These are phyloP conservation scores for Lepisosteus osseus DNA, from an alignment of 2,113 vertebrate species.

Conservation along the genomic window DNA sequence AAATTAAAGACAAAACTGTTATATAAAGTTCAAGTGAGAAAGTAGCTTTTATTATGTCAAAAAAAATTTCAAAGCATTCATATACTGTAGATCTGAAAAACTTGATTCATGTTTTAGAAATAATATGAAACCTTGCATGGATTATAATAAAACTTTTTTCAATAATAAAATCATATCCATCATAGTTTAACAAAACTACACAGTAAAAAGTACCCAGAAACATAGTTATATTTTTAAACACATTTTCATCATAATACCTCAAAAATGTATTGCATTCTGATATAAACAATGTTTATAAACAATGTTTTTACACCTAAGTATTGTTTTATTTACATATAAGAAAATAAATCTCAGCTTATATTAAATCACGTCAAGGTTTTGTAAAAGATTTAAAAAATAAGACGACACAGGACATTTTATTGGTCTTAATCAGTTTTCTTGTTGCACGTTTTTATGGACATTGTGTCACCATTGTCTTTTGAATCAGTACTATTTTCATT, in stretches of 20 bases:
- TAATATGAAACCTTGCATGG: neutral
- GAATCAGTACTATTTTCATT: neutral
- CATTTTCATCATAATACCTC: neutral
- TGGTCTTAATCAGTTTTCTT: constrained; percentile 53
- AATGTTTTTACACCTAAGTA: no score
- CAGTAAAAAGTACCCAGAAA: neutral
- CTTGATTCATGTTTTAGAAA: neutral
- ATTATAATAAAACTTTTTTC: neutral
- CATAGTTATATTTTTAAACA: neutral
- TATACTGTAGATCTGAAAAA: neutral
- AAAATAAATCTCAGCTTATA: constrained; percentile 29
- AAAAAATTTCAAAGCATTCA: neutral
- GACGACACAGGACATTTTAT: neutral
- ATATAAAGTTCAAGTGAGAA: no score
- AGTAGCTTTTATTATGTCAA: neutral
- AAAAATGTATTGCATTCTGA: neutral
- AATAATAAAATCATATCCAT: neutral
- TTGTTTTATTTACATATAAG: constrained; percentile 37
- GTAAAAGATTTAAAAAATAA: no score
- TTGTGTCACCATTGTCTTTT: constrained; percentile 38
- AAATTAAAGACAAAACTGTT: no score
- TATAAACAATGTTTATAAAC: no score
- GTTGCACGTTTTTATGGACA: neutral
- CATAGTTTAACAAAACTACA: neutral
- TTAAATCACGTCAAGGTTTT: constrained; percentile 17